phyloP scores from a whole-genome alignment of 2,888 invertebrate species.

The Steromphala cineraria region DNA sequence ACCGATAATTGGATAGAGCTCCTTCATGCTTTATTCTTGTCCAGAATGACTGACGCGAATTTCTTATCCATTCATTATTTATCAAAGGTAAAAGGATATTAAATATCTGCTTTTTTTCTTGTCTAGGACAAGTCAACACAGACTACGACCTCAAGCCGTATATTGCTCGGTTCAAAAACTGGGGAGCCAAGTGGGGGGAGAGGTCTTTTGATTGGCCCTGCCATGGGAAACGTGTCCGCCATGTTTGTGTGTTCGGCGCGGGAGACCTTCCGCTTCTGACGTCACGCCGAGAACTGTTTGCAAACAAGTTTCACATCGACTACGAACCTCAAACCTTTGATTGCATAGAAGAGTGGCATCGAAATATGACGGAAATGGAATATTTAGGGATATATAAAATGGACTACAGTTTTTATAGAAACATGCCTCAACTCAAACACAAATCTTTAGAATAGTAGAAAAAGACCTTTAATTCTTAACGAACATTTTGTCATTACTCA shows the following conservation, averaged over 20 bases:
- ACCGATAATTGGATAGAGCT: too few relatives aligned
- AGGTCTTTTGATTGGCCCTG: slow-evolving; percentile 48
- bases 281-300: slow-evolving; percentile 51
- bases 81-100: too few relatives aligned
- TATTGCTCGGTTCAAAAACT: slow-evolving; percentile 59
- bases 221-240: slow-evolving; percentile 50
- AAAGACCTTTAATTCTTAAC: too few relatives aligned
- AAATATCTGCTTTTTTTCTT: not conserved
- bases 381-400: not conserved
- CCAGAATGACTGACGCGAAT: too few relatives aligned
- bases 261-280: slow-evolving; percentile 51
- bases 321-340: slow-evolving; percentile 50
- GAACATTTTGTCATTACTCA: too few relatives aligned
- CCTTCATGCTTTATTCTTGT: too few relatives aligned
- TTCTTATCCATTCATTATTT: too few relatives aligned
- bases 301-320: slow-evolving; percentile 60
- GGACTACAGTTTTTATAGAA: not conserved
- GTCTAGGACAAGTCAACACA: not conserved
- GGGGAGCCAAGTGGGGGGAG: slow-evolving; percentile 34
- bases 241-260: slow-evolving; percentile 61
- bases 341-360: slow-evolving; percentile 56
- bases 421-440: not conserved
- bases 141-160: slow-evolving; percentile 37
- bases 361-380: not conserved
- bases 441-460: too few relatives aligned